These are phyloP conservation scores for Xyrauchen texanus DNA, from an alignment of 2,113 vertebrate species.

Conservation along the genomic window DNA sequence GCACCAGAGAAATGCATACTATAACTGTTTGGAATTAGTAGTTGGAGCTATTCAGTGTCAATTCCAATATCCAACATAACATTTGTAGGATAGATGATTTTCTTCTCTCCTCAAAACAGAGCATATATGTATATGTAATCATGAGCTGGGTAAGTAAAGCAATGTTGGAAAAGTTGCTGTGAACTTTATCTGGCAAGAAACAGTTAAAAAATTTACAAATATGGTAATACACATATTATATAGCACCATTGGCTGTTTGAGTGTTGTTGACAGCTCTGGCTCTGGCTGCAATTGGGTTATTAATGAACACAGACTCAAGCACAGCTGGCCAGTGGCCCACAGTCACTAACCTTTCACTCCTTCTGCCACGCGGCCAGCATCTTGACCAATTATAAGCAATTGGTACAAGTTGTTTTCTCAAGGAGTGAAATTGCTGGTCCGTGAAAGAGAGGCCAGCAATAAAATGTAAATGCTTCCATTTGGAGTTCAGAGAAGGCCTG, in stretches of 20 bases:
- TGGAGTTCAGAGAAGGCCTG: conserved; percentile 60
- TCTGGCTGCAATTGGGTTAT: conserved; percentile 46
- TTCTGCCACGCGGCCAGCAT: conserved; percentile 68
- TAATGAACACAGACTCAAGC: conserved; percentile 71
- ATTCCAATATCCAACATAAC: not conserved
- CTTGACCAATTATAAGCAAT: conserved; percentile 84
- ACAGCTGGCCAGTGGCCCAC: conserved; percentile 80
- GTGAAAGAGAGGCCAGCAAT: conserved; percentile 64
- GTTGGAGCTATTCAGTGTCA: not conserved
- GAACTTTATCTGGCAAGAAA: not conserved
- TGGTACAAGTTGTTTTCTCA: conserved; percentile 85
- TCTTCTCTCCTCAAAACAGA: not conserved
- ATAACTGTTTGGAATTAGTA: not conserved
- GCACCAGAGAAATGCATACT: not conserved
- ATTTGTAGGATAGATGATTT: conserved; percentile 1
- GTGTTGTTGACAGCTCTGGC: conserved; percentile 35
- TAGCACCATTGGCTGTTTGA: conserved; percentile 18
- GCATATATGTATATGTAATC: not conserved
- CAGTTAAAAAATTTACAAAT: conserved; percentile 1
- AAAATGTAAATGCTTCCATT: conserved; percentile 81
- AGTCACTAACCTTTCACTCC: conserved; percentile 70
- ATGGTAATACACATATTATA: conserved; percentile 48
- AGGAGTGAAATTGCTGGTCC: conserved; percentile 78
- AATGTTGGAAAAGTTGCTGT: not conserved
- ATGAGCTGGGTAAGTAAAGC: not conserved